Percentiles rank a stretch among this genome's conserved stretches.
Evolutionary conservation across 2,797 vertebrate genomes (phyloP).

Genomic region (Loriculus beryllinus): DNA sequence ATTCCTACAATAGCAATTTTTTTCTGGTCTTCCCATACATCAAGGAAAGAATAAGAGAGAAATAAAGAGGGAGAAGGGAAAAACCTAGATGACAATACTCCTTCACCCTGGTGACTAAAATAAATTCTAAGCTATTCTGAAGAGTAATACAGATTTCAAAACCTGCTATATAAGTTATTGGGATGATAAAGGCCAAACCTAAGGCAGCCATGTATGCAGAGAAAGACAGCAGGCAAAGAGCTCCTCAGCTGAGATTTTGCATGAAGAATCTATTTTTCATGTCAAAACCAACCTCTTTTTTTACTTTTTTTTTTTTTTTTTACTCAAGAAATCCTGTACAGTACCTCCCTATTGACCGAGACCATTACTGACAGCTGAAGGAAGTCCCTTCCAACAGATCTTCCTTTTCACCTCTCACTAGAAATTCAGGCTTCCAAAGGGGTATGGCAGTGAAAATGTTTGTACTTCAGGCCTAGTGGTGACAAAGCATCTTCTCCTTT

Average conservation of each 20-base stretch:
- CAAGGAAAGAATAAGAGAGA: not conserved
- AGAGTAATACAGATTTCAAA: not conserved
- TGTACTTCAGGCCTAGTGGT: not conserved
- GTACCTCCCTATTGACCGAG: not conserved
- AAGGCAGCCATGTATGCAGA: not conserved
- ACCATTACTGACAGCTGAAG: not conserved
- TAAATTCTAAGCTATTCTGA: not conserved
- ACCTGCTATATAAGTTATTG: not conserved
- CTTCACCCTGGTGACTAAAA: not conserved
- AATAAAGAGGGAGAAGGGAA: not conserved
- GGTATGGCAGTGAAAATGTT: not conserved
- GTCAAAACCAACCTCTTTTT: fast-evolving
- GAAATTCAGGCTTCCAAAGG: not conserved
- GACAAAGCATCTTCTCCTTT: not conserved
- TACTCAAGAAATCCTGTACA: not conserved
- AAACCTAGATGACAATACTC: not conserved
- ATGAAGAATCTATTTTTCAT: not conserved
- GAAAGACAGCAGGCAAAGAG: not conserved
- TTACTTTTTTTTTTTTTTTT: no score
- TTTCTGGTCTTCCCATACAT: not conserved
- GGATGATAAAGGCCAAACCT: not conserved
- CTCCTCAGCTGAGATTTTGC: not conserved
- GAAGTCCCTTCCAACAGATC: not conserved
- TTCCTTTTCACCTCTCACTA: not conserved
- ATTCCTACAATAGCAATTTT: not conserved